Conservation (phyloP, 92 coral and sea anemone genomes). For the Heteractis magnifica region DNA sequence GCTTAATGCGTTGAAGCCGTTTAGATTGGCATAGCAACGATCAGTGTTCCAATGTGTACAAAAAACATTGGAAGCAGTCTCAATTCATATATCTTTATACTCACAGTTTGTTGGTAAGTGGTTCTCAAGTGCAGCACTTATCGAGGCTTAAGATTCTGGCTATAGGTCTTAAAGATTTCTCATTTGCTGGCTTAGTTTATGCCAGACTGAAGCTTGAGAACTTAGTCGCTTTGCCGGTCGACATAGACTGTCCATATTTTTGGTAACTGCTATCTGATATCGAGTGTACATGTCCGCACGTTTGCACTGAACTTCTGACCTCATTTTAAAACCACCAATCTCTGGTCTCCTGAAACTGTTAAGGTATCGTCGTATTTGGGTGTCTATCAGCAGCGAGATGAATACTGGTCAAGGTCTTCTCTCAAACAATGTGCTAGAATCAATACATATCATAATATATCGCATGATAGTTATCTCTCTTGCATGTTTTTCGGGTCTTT, state of each 20-base stretch:
- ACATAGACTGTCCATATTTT: neutral
- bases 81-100: neutral
- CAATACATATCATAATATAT: neutral
- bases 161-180: neutral
- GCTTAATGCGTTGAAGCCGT: neutral
- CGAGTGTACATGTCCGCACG: constrained; percentile 27
- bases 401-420: neutral
- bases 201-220: neutral
- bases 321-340: neutral
- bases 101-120: neutral
- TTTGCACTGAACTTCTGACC: constrained; percentile 32
- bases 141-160: neutral
- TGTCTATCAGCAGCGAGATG: neutral
- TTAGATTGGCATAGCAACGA: neutral
- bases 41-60: neutral
- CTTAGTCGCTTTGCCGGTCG: neutral
- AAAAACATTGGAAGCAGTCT: neutral
- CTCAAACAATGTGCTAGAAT: neutral
- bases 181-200: neutral
- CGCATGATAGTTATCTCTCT: neutral
- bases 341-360: neutral
- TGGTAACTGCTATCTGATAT: neutral
- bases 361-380: neutral
- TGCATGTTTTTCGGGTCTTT: neutral
- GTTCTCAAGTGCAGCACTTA: neutral